phyloP scores from a whole-genome alignment of 53 echinoderm and acorn worm genomes.

The Luidia sarsii region DNA sequence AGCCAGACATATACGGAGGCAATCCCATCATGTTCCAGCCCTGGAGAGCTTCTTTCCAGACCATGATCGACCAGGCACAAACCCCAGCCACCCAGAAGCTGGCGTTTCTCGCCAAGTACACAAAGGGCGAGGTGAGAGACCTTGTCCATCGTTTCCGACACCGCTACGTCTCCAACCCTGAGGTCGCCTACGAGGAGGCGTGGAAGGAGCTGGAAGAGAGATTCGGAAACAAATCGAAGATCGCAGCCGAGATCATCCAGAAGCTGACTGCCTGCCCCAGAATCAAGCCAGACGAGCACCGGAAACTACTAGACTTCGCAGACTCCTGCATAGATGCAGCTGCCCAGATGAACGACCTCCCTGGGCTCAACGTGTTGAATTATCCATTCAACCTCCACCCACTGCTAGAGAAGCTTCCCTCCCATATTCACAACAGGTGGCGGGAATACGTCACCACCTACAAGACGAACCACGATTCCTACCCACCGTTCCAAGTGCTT shows the following conservation, averaged over 20 bases:
- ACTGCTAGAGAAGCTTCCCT: slow-evolving; percentile 32
- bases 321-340: no score
- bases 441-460: slow-evolving; percentile 17
- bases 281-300: neutral
- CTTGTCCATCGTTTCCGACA: neutral
- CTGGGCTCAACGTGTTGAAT: slow-evolving; percentile 33
- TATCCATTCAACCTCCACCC: slow-evolving; percentile 49
- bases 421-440: slow-evolving; percentile 34
- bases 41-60: slow-evolving; percentile 38
- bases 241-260: slow-evolving; percentile 32
- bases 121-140: slow-evolving; percentile 11
- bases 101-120: slow-evolving; percentile 14
- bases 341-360: slow-evolving; percentile 45
- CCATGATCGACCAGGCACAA: slow-evolving; percentile 17
- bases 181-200: slow-evolving; percentile 15
- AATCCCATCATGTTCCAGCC: slow-evolving; percentile 54
- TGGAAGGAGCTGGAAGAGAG: slow-evolving; percentile 54
- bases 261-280: slow-evolving; percentile 17
- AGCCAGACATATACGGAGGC: slow-evolving; percentile 45
- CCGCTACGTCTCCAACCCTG: no score
- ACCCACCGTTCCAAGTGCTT: slow-evolving; percentile 29
- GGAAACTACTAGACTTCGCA: slow-evolving; percentile 28
- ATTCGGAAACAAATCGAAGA: slow-evolving; percentile 47
- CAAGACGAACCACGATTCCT: slow-evolving; percentile 11
- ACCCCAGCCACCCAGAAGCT: slow-evolving; percentile 8